A percentile compares a stretch with the other conserved stretches of the same genome.
phyloP scores from a whole-genome alignment of 2,113 vertebrate species.

The Pelusios castaneus region DNA sequence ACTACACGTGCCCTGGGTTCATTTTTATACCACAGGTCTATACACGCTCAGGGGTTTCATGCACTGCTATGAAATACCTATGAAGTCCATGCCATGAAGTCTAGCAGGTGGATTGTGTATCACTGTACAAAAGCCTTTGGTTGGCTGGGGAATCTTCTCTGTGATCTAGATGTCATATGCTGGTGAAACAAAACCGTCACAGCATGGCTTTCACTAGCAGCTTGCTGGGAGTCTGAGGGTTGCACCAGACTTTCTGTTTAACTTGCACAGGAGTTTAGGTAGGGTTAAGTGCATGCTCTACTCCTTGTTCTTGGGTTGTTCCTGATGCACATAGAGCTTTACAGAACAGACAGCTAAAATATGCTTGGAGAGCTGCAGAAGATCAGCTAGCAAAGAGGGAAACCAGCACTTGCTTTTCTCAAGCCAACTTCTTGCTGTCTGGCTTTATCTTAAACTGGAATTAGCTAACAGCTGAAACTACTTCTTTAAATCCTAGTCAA shows the following conservation, averaged over 20 bases:
- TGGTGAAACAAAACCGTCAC: neutral
- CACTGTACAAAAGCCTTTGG: accelerated
- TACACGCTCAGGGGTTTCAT: neutral
- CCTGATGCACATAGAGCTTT: too few relatives aligned
- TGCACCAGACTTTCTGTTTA: neutral
- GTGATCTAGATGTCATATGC: accelerated
- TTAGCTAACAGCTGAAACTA: neutral
- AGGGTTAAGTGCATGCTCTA: too few relatives aligned
- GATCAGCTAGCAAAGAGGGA: too few relatives aligned
- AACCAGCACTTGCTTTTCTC: neutral
- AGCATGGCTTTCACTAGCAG: neutral
- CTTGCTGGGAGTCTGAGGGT: neutral
- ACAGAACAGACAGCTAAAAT: too few relatives aligned
- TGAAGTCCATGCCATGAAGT: neutral
- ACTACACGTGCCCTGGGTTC: too few relatives aligned
- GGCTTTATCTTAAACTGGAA: neutral
- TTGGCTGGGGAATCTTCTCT: neutral
- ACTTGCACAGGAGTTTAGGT: neutral
- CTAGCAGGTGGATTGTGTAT: neutral
- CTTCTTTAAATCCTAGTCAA: neutral
- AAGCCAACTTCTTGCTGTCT: neutral
- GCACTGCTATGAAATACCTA: neutral
- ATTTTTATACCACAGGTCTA: too few relatives aligned
- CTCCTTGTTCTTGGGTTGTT: too few relatives aligned
- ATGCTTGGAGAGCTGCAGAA: too few relatives aligned